Conservation (phyloP, 2,888 invertebrate species). For the Pterostichus madidus region DNA sequence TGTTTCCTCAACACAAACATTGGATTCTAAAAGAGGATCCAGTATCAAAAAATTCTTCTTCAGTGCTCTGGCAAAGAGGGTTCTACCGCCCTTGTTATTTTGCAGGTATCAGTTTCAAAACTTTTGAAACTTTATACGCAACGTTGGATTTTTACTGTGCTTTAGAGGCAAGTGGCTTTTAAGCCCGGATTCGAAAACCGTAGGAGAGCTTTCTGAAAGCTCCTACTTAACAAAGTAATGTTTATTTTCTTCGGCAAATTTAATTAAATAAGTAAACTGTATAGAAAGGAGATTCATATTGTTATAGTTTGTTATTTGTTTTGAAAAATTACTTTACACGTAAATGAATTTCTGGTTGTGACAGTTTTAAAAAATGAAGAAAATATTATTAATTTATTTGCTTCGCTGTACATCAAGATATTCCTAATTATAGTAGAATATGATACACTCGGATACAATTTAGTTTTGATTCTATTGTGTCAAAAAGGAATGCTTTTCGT, state of each 20-base stretch:
- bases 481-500: too few species aligned
- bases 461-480: too few species aligned
- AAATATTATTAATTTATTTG: too few species aligned
- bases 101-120: constrained; percentile 36
- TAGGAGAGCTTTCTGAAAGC: constrained; percentile 22
- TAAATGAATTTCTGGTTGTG: too few species aligned
- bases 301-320: too few species aligned
- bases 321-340: too few species aligned
- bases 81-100: constrained; percentile 21
- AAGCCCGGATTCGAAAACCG: constrained; percentile 13
- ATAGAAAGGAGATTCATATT: not conserved
- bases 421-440: too few species aligned
- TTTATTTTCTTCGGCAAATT: constrained; percentile 41
- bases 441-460: too few species aligned
- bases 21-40: not conserved
- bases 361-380: too few species aligned
- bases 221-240: constrained; percentile 26
- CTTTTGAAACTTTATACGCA: constrained; percentile 37
- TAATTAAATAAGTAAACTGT: constrained; percentile 35
- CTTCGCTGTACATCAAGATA: too few species aligned
- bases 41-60: constrained; percentile 31
- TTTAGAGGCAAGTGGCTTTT: constrained; percentile 35
- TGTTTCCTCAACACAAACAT: not conserved
- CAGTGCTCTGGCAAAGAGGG: not conserved
- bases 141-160: constrained; percentile 30